Percentiles rank a stretch among this genome's conserved stretches.
Evolutionary conservation across 2,888 invertebrate species (phyloP).

Genomic region (Polydrusus cervinus): DNA sequence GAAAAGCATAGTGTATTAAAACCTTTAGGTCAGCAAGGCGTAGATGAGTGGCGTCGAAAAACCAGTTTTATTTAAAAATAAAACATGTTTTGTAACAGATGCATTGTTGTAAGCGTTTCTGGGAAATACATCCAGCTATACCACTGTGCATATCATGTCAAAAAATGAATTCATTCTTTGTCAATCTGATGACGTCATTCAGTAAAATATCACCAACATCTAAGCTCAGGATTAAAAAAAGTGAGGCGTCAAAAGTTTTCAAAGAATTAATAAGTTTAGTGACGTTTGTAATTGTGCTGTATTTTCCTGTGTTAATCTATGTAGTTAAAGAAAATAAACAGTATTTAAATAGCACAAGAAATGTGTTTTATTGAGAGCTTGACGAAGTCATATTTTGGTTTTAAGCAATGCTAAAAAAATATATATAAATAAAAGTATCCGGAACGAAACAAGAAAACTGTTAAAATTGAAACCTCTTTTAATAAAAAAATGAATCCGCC

Average conservation of each 20-base stretch:
- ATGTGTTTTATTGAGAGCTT: conserved; percentile 8
- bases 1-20: background rate
- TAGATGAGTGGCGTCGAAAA: background rate
- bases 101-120: conserved; percentile 33
- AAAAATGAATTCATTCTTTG: conserved; percentile 12
- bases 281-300: conserved; percentile 63
- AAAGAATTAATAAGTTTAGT: conserved; percentile 16
- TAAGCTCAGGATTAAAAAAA: conserved; percentile 53
- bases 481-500: too few relatives aligned
- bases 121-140: conserved; percentile 45
- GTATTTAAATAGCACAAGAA: conserved; percentile 39
- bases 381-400: too few relatives aligned
- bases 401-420: too few relatives aligned
- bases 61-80: too few relatives aligned
- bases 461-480: background rate
- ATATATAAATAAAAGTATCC: too few relatives aligned
- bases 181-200: conserved; percentile 39
- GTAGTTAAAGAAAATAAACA: conserved; percentile 64
- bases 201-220: conserved; percentile 40
- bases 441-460: too few relatives aligned
- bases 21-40: background rate
- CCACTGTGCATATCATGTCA: conserved; percentile 37
- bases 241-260: conserved; percentile 33
- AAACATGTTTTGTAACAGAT: background rate
- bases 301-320: conserved; percentile 67